phyloP scores from a whole-genome alignment of 1,140 invertebrate species.

The Nomia melanderi region DNA sequence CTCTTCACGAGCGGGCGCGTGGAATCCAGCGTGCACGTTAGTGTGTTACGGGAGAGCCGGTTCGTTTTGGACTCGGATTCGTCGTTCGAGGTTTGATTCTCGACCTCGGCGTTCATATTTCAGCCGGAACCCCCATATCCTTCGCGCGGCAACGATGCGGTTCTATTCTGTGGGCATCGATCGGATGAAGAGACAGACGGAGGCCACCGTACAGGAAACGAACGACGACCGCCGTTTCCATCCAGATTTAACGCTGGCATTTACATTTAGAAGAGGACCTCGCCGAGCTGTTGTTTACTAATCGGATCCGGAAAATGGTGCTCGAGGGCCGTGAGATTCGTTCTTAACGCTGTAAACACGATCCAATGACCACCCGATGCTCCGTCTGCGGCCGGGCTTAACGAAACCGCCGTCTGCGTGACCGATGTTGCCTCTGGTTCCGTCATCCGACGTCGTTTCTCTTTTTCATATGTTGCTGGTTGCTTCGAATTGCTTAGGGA shows the following conservation, averaged over 20 bases:
- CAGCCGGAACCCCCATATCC: background rate
- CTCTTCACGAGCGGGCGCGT: conserved; percentile 19
- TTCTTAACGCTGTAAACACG: conserved; percentile 64
- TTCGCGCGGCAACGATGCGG: background rate
- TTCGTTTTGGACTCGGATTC: conserved; percentile 28
- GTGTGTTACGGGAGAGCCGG: background rate
- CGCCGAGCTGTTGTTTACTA: conserved; percentile 66
- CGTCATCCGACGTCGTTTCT: background rate
- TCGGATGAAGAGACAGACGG: background rate
- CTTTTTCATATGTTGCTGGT: background rate
- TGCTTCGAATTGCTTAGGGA: too few relatives aligned
- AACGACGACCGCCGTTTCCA: conserved; percentile 24
- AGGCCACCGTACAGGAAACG: background rate
- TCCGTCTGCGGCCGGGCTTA: conserved; percentile 2
- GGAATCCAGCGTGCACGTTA: conserved; percentile 21
- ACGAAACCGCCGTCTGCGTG: background rate
- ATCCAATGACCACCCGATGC: conserved; percentile 56
- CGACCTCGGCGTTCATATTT: background rate
- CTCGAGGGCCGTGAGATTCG: conserved; percentile 59
- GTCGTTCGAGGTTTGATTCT: background rate
- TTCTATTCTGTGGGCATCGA: conserved; percentile 22
- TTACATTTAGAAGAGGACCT: conserved; percentile 76
- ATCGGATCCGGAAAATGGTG: conserved; percentile 70
- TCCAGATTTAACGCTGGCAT: conserved; percentile 72
- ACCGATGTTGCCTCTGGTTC: background rate